Conservation (phyloP, 2,113 vertebrate species). For the Lasiurus borealis region DNA sequence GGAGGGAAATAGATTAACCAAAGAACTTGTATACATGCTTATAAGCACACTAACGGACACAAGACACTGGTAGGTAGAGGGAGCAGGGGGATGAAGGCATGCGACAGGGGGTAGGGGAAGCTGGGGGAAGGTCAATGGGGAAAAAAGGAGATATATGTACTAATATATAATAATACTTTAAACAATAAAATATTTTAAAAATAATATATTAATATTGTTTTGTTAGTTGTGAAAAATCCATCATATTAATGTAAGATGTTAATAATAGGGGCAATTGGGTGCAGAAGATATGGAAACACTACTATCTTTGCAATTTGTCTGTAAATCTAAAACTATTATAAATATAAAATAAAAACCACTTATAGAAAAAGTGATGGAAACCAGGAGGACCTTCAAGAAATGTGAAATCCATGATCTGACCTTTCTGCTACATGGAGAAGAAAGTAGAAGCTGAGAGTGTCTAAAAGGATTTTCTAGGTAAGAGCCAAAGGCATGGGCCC, state of each 20-base stretch:
- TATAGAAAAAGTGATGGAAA: not conserved
- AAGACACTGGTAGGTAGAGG: too few species aligned
- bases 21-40: too few species aligned
- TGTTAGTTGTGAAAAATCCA: not conserved
- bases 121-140: too few species aligned
- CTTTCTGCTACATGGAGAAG: not conserved
- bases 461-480: not conserved
- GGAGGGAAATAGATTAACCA: too few species aligned
- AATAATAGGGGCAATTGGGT: accelerated
- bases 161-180: too few species aligned
- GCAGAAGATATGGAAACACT: not conserved
- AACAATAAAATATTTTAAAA: too few species aligned
- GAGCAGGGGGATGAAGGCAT: too few species aligned
- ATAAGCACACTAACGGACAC: too few species aligned
- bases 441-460: accelerated
- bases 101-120: too few species aligned
- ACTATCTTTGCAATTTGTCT: not conserved
- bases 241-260: not conserved
- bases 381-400: not conserved
- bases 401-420: accelerated
- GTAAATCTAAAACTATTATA: not conserved
- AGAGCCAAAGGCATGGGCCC: accelerated
- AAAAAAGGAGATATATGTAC: too few species aligned
- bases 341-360: not conserved
- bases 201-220: not conserved